phyloP scores from a whole-genome alignment of 2,888 invertebrate species.

The Philhelius pedissequus region DNA sequence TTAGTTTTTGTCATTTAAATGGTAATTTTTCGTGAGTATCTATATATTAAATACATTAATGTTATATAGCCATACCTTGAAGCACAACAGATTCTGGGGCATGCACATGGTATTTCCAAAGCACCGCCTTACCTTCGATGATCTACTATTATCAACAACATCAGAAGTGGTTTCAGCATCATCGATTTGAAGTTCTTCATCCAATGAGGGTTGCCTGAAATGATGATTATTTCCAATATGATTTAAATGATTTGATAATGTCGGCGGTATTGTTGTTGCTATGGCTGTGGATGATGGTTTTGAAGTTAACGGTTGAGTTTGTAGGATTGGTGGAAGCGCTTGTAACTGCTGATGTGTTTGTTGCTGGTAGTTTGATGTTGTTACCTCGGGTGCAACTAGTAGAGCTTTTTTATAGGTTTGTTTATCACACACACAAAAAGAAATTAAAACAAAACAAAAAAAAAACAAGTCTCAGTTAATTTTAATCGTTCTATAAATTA shows the following conservation, averaged over 20 bases:
- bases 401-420: conserved; percentile 68
- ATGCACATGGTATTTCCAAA: conserved; percentile 89
- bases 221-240: conserved; percentile 38
- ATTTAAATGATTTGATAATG: conserved; percentile 36
- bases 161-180: conserved; percentile 69
- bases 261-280: conserved; percentile 19
- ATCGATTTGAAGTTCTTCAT: conserved; percentile 57
- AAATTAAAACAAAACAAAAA: conserved; percentile 34
- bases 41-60: conserved; percentile 78
- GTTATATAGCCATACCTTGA: conserved; percentile 85
- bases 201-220: conserved; percentile 46
- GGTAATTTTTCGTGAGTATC: conserved; percentile 69
- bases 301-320: conserved; percentile 64
- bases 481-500: conserved; percentile 65
- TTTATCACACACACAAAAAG: conserved; percentile 30
- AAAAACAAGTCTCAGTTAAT: conserved; percentile 46
- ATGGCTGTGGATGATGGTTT: conserved; percentile 27
- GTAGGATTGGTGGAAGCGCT: conserved; percentile 37
- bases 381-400: conserved; percentile 70
- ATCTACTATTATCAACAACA: conserved; percentile 69
- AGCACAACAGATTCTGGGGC: conserved; percentile 90
- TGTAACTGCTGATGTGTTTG: conserved; percentile 51
- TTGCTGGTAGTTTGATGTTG: conserved; percentile 42
- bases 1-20: conserved; percentile 24
- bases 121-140: conserved; percentile 84